A percentile compares a stretch with the other conserved stretches of the same genome.
phyloP scores from a whole-genome alignment of 37 sponge, comb jelly and placozoan species.

The Spongilla lacustris region DNA sequence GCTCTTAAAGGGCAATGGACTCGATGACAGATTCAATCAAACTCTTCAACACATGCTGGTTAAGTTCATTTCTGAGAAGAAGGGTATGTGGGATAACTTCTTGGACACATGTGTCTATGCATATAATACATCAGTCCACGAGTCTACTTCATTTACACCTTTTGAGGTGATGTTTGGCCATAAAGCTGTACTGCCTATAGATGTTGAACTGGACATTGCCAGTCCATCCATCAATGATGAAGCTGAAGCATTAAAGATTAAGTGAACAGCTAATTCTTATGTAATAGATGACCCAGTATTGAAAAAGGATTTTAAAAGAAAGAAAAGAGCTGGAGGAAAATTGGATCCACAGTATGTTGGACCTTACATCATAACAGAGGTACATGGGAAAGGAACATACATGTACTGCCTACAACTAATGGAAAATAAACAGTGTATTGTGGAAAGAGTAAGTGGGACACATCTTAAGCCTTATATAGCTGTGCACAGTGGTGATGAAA shows the following conservation, averaged over 20 bases:
- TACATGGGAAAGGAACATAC: neutral
- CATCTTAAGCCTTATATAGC: neutral
- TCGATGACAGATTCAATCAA: slow-evolving; percentile 76
- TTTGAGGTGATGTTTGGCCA: slow-evolving; percentile 77
- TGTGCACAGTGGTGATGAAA: neutral
- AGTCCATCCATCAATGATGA: slow-evolving; percentile 23
- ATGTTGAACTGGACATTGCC: slow-evolving; percentile 27
- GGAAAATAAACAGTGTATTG: neutral
- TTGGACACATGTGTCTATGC: slow-evolving; percentile 77
- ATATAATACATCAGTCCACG: slow-evolving; percentile 78
- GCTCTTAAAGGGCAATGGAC: slow-evolving; percentile 59
- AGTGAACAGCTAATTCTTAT: slow-evolving; percentile 19
- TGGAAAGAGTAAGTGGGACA: neutral
- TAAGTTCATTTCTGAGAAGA: slow-evolving; percentile 58
- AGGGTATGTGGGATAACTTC: slow-evolving; percentile 36
- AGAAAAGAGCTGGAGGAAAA: slow-evolving; percentile 73
- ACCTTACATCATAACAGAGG: neutral
- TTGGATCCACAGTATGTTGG: slow-evolving; percentile 44
- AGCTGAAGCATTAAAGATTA: slow-evolving; percentile 8
- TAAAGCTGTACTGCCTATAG: slow-evolving; percentile 64
- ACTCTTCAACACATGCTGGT: slow-evolving; percentile 75
- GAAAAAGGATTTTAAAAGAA: slow-evolving; percentile 67
- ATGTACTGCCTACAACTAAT: neutral
- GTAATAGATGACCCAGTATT: slow-evolving; percentile 44
- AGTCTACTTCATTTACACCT: slow-evolving; percentile 71